Evolutionary conservation across 2,797 vertebrate genomes (phyloP).

Genomic region (Alectoris magna): DNA sequence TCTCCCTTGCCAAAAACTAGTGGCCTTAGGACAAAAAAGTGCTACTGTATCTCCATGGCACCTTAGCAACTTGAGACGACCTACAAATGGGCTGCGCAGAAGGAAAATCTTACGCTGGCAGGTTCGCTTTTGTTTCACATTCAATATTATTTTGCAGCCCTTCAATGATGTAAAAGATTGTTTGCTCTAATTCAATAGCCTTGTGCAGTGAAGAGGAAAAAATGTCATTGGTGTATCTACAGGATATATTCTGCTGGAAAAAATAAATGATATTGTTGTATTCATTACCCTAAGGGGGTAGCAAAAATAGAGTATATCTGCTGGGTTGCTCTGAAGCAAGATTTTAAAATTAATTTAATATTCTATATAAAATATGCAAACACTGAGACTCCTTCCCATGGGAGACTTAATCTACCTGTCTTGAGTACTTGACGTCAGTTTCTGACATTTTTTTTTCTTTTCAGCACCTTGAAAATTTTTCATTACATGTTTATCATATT

Average conservation of each 20-base stretch:
- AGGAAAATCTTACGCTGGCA: background rate
- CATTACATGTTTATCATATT: background rate
- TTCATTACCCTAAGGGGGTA: background rate
- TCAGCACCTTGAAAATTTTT: background rate
- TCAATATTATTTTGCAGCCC: background rate
- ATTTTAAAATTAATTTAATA: constrained; percentile 38
- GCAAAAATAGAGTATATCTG: background rate
- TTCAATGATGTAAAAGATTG: background rate
- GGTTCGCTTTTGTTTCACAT: background rate
- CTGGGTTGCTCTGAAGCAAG: constrained; percentile 29
- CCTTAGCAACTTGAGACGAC: background rate
- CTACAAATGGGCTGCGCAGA: background rate
- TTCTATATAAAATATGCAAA: constrained; percentile 10
- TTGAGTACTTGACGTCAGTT: background rate
- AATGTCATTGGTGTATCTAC: background rate
- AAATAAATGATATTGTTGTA: background rate
- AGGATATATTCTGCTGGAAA: constrained; percentile 10
- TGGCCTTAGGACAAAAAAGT: background rate
- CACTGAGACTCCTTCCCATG: constrained; percentile 33
- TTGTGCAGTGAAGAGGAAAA: background rate
- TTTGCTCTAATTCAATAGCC: background rate
- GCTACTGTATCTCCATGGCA: background rate
- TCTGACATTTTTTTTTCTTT: background rate
- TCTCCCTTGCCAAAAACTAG: background rate
- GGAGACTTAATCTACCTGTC: background rate